Percentiles rank a stretch among this genome's conserved stretches.
phyloP scores from a whole-genome alignment of 1,140 invertebrate genomes.

The Atta texana region DNA sequence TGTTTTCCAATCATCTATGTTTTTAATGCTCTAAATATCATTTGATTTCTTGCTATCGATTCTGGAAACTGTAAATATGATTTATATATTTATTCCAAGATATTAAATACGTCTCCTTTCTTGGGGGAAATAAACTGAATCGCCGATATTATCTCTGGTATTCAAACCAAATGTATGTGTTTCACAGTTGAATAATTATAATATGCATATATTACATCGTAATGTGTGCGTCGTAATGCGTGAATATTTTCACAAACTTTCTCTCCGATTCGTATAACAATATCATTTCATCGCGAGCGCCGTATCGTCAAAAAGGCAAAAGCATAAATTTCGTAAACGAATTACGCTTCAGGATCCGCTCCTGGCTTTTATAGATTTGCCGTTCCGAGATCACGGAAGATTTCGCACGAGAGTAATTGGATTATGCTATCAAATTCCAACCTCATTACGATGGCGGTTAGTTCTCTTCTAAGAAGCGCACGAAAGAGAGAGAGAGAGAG shows the following conservation, averaged over 20 bases:
- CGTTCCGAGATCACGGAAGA: conserved; percentile 23
- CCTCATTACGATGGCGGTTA: conserved; percentile 56
- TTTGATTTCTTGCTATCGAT: not conserved
- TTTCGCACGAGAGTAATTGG: conserved; percentile 32
- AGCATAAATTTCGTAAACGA: conserved; percentile 37
- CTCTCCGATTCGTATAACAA: not conserved
- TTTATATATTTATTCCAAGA: not conserved
- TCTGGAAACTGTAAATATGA: not conserved
- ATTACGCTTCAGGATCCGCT: not conserved
- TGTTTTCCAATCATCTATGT: too few relatives aligned
- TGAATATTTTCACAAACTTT: conserved; percentile 17
- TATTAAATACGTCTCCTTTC: not conserved
- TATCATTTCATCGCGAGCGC: not conserved
- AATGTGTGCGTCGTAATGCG: too few relatives aligned
- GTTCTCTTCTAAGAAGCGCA: conserved; percentile 62
- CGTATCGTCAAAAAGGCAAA: not conserved
- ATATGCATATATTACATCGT: not conserved
- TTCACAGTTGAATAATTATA: not conserved
- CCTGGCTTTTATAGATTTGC: conserved; percentile 11
- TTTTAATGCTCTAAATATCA: too few relatives aligned
- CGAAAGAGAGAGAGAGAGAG: not conserved
- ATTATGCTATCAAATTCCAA: conserved; percentile 43
- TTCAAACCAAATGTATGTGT: not conserved
- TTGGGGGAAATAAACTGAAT: not conserved
- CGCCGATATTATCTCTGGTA: not conserved